Base-by-base conservation (phyloP, 1,140 invertebrate genomes). In the Chymomyza costata region DNA sequence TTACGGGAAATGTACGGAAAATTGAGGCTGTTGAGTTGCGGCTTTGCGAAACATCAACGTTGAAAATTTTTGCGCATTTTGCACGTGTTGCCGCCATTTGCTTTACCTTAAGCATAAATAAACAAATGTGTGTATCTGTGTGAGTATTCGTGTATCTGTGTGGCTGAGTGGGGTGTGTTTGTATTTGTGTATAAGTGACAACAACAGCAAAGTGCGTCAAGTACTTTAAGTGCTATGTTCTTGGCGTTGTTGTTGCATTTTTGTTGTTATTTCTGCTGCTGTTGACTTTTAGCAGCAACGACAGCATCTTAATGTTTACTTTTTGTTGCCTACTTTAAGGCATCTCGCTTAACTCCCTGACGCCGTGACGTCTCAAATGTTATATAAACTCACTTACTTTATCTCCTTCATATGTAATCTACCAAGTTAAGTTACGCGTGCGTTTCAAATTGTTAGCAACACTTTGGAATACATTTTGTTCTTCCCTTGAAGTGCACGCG, bases 331-430 rank as follows among this genome's bases (percentile, higher is more conserved):
- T 60, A 50, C 59, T 63, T 70, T 21, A 55, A 70, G 61, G 54
- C 45, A 44, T 52, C 50, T 28, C 56, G 14, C n/a, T n/a, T n/a
- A n/a, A n/a, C n/a, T n/a, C n/a, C n/a, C n/a, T n/a, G n/a, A n/a
- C n/a, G n/a, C n/a, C n/a, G n/a, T n/a, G n/a, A n/a, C n/a, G n/a
- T n/a, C n/a, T n/a, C n/a, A n/a, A n/a, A n/a, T 11, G 31, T 19
- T 40, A 30, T 44, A 45, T 38, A 51, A 69, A 70, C 60, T 51
- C 61, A 65, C 52, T 70, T 53, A 62, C 63, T 56, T 61, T 71
- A 71, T 61, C 40, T 54, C 56, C n/a, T n/a, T 74, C 46, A 65
- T 74, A 78, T 70, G 57, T 65, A 58, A 74, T 74, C 62, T 66
- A 65, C 68, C n/a, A n/a, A n/a, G n/a, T n/a, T n/a, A n/a, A n/a